phyloP scores from a whole-genome alignment of 2,888 invertebrate species.

The Arctia plantaginis region DNA sequence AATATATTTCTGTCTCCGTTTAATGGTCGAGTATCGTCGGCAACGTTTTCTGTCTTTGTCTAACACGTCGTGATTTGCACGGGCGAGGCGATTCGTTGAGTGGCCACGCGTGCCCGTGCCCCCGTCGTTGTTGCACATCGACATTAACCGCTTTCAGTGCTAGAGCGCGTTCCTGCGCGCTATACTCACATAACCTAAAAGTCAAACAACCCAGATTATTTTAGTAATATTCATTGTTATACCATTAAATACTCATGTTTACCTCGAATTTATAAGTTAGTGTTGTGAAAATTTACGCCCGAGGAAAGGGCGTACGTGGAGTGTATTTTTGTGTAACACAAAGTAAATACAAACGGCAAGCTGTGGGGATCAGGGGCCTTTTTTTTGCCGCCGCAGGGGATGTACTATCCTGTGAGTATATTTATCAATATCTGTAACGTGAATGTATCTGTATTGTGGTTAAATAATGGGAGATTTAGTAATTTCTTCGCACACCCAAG shows the following conservation, averaged over 20 bases:
- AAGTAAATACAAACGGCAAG: conserved; percentile 93
- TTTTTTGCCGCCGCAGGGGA: conserved; percentile 98
- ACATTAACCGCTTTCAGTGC: conserved; percentile 84
- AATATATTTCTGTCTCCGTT: conserved; percentile 53
- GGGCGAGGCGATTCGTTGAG: conserved; percentile 63
- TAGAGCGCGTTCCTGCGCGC: conserved; percentile 85
- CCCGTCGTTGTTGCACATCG: conserved; percentile 84
- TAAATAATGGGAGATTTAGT: conserved; percentile 24
- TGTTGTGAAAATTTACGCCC: conserved; percentile 83
- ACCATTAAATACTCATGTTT: conserved; percentile 81
- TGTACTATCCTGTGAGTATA: conserved; percentile 97
- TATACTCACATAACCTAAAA: conserved; percentile 84
- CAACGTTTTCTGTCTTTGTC: conserved; percentile 65
- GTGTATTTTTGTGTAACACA: conserved; percentile 87
- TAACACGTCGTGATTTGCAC: conserved; percentile 54
- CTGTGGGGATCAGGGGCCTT: conserved; percentile 99
- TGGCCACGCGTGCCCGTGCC: conserved; percentile 71
- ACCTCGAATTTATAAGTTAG: conserved; percentile 83
- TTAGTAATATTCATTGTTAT: conserved; percentile 71
- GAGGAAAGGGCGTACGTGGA: conserved; percentile 78
- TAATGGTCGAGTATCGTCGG: conserved; percentile 58
- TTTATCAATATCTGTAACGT: conserved; percentile 38
- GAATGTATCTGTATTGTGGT: conserved; percentile 28
- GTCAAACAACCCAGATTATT: conserved; percentile 73
- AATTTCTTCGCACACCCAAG: conserved; percentile 28